Base-by-base conservation (phyloP, 2,113 vertebrate species). In the Melanerpes formicivorus region DNA sequence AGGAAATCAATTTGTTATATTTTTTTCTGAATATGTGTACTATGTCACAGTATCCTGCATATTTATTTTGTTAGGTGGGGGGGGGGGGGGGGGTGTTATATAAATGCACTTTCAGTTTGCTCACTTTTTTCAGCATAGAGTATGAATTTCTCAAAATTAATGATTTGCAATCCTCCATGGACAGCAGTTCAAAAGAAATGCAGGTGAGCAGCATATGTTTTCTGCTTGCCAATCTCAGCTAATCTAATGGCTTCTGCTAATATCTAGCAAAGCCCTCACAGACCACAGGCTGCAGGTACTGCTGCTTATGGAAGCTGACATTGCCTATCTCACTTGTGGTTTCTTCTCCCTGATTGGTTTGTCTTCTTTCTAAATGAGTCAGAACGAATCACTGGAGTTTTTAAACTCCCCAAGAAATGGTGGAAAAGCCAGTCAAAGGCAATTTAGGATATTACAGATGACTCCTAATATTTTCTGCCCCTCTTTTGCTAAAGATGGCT, bases 141-240 rank as follows among this genome's bases (percentile, higher is more conserved):
- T 17, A 30, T 46, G 23, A 63, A 83, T 76, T 85, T 88, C 46
- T 80, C 27, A 77, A 90, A 83, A 77, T 54, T 67, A 89, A 86
- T 84, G 15, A 74, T 66, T 37, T 70, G 2, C 52, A 69, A 26
- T 85, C 22, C 72, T 90, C 76, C 26, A 52, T 3, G 73, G 88
- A 77, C 11, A 74, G 13, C 21, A 83, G 34, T 90, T 90, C 72
- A 91, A 85, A 93, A 83, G 82, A 90, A 93, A 72, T 54, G 37
- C 59, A 82, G 40, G 56, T 80, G 64, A 9, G 32, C 7, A 79
- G 56, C 77, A 75, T 67, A 63, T 71, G 60, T 71, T 78, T 26
- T 85, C 29, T n/a, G 62, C 64, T 83, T 83, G 42, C 22, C 58
- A 81, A 50, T 62, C 66, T 84, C 78, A 76, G 55, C 22, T 78